Conservation (phyloP, 53 echinoderm and acorn worm genomes). For the Paelopatides confundens region DNA sequence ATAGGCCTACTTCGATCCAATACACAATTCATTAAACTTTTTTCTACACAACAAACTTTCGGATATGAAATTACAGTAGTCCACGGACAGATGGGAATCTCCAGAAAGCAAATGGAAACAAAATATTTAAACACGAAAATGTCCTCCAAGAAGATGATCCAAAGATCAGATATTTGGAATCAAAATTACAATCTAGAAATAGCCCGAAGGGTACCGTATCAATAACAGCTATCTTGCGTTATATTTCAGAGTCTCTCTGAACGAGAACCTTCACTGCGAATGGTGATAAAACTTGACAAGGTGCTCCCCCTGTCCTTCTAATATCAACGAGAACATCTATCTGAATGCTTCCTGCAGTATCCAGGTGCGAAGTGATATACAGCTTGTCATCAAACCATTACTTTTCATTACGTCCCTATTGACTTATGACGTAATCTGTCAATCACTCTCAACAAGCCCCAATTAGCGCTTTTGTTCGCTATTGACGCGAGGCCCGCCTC, state of each 20-base stretch:
- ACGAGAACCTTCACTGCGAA: conserved; percentile 33
- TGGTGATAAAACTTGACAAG: conserved; percentile 33
- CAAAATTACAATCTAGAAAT: background rate
- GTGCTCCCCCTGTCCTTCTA: background rate
- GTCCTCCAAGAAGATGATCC: background rate
- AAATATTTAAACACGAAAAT: background rate
- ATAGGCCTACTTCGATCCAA: no score
- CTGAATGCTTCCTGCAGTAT: background rate
- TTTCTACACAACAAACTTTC: background rate
- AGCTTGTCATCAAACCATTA: conserved; percentile 84
- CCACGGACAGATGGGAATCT: background rate
- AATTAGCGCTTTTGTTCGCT: conserved; percentile 77
- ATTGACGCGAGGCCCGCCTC: conserved; percentile 50
- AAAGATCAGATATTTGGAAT: conserved; percentile 7
- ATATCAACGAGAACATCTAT: conserved; percentile 40
- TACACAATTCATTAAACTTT: no score
- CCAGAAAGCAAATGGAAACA: background rate
- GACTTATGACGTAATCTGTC: conserved; percentile 87
- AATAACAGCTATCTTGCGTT: conserved; percentile 35
- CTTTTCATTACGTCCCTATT: conserved; percentile 78
- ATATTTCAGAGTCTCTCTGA: conserved; percentile 62
- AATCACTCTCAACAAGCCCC: conserved; percentile 88
- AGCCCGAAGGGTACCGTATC: conserved; percentile 28
- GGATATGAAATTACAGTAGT: conserved; percentile 26
- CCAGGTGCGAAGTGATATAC: conserved; percentile 49